Percentiles rank a stretch among this genome's conserved stretches.
These are phyloP conservation scores for Cichlasoma orientale DNA, from an alignment of 2,797 vertebrate genomes.

Conservation along the genomic window DNA sequence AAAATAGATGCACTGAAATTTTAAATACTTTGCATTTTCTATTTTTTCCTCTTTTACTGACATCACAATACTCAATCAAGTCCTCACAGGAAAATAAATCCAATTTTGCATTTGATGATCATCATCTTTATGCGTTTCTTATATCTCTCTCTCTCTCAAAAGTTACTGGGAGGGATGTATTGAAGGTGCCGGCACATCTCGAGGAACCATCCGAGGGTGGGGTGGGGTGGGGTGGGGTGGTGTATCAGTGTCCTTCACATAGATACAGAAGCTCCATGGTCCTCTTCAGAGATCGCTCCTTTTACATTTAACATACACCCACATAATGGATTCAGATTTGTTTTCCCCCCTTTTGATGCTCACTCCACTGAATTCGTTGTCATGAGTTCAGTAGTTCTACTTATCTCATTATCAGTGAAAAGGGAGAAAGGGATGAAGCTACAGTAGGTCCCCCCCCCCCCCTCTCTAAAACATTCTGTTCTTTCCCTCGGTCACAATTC, in stretches of 20 bases:
- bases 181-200: conserved; percentile 55
- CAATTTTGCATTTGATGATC: conserved; percentile 46
- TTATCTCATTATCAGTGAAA: conserved; percentile 19
- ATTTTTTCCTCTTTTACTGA: conserved; percentile 60
- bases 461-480: conserved; percentile 37
- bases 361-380: not conserved
- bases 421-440: conserved; percentile 17
- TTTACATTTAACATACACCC: conserved; percentile 2
- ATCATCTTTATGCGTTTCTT: conserved; percentile 19
- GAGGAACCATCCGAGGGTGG: conserved; percentile 17
- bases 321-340: conserved; percentile 1
- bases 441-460: conserved; percentile 19
- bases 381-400: conserved; percentile 19
- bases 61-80: conserved; percentile 66
- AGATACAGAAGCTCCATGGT: not conserved
- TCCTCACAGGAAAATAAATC: conserved; percentile 68
- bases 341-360: not conserved
- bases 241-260: conserved; percentile 10
- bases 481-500: conserved; percentile 9
- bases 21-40: conserved; percentile 61
- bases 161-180: conserved; percentile 62
- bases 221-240: not conserved
- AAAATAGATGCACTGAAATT: conserved; percentile 72
- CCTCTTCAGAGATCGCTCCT: not conserved
- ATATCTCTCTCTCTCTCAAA: conserved; percentile 22